These are phyloP conservation scores for Meliscaeva auricollis DNA, from an alignment of 2,888 invertebrate species.

Conservation along the genomic window DNA sequence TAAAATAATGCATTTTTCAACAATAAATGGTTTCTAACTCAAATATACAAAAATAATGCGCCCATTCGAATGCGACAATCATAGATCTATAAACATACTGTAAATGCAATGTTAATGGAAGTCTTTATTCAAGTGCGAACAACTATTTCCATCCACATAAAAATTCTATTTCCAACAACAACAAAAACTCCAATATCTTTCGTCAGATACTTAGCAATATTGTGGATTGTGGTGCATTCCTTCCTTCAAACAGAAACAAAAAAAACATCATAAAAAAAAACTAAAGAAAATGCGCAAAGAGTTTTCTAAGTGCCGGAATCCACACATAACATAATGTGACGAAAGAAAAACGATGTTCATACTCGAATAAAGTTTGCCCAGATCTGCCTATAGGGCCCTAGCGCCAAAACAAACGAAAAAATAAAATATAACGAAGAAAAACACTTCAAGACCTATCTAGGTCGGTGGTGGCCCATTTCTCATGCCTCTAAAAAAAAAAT, in stretches of 20 bases:
- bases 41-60: neutral
- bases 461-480: slow-evolving; percentile 73
- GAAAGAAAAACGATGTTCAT: slow-evolving; percentile 69
- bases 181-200: slow-evolving; percentile 53
- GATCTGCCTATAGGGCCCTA: slow-evolving; percentile 32
- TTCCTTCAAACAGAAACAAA: neutral
- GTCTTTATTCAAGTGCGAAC: slow-evolving; percentile 41
- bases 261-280: neutral
- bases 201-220: slow-evolving; percentile 62
- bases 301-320: slow-evolving; percentile 63
- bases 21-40: too few species aligned
- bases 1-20: too few species aligned
- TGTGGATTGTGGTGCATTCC: neutral
- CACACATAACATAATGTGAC: slow-evolving; percentile 62
- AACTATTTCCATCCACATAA: slow-evolving; percentile 28
- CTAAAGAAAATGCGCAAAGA: slow-evolving; percentile 29
- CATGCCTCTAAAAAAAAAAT: slow-evolving; percentile 56
- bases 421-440: neutral
- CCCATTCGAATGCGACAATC: slow-evolving; percentile 4
- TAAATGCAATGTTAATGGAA: slow-evolving; percentile 30
- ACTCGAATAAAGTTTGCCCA: slow-evolving; percentile 55
- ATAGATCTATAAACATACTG: slow-evolving; percentile 3
- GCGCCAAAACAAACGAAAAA: slow-evolving; percentile 6
- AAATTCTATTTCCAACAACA: slow-evolving; percentile 17
- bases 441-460: slow-evolving; percentile 49